Base-by-base conservation (phyloP, 2,797 vertebrate genomes). In the Parotocinclus haroldoi region DNA sequence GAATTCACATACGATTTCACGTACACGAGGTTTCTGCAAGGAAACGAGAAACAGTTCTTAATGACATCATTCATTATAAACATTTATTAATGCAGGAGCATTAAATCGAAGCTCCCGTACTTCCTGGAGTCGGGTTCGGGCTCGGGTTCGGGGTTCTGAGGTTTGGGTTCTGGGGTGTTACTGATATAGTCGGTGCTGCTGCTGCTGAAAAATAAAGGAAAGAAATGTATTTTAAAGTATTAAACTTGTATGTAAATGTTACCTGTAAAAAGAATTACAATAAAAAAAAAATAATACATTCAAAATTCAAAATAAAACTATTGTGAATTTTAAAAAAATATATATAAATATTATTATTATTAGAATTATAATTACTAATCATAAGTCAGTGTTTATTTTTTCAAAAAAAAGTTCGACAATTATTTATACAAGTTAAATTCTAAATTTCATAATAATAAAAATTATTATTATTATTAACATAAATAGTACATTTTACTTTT, bases 1-100 rank as follows among this genome's bases (percentile, higher is more conserved):
- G 85, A 72, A 71, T 92, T 90, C 68, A 92, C 74, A 0, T 93
- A 95, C 64, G 97, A 89, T 82, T 96, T 96, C 76, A 96, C 72
- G 5, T 90, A 96, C 64, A 92, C 89, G 67, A 86, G 78, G 10
- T 71, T 68, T 83, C 88, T 92, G 37, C 19, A 75, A 75, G 7
- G 66, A 9, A 51, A 39, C 53, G 2, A 66, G 10, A 36, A 42
- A 19, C 40, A 17, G 3, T 14, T 13, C 38, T 38, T 14, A 62
- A 11, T 3, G 37, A 18, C n/a, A n/a, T n/a, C n/a, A n/a, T n/a
- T n/a, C n/a, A n/a, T n/a, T 56, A 38, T 54, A 6, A 6, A 18
- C 40, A 17, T 36, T 13, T 39, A 42, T 16, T 60, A 18, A n/a
- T 11, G 27, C 5, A 27, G 5, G 10, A 54, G 1, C 8, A 55